phyloP scores from a whole-genome alignment of 2,888 invertebrate genomes.

The Diabrotica balteata region DNA sequence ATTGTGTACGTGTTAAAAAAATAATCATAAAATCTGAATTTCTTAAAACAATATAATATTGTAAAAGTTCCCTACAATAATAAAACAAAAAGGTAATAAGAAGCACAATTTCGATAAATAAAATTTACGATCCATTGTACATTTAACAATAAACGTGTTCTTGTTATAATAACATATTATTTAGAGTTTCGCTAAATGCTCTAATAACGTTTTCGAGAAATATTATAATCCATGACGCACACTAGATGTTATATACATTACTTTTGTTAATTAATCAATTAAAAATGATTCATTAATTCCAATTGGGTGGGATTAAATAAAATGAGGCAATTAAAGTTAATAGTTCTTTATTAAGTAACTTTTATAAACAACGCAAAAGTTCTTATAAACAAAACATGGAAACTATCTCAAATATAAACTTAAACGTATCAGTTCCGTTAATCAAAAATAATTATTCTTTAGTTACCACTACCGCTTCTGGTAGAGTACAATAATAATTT shows the following conservation, averaged over 20 bases:
- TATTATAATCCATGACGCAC: conserved; percentile 30
- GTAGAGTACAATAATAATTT: too few species aligned
- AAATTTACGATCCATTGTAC: conserved; percentile 22
- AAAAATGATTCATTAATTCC: conserved; percentile 46
- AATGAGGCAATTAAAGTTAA: conserved; percentile 51
- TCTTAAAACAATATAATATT: too few species aligned
- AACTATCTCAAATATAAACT: conserved; percentile 30
- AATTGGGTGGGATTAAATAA: conserved; percentile 53
- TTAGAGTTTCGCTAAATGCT: conserved; percentile 21
- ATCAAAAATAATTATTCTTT: conserved; percentile 15
- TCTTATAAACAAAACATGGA: conserved; percentile 39
- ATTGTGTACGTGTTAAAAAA: too few species aligned
- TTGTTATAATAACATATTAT: conserved; percentile 18
- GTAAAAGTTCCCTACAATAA: too few species aligned
- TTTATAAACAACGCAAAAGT: conserved; percentile 46
- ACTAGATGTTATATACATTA: conserved; percentile 17
- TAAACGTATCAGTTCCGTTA: conserved; percentile 36
- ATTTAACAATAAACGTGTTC: conserved; percentile 9
- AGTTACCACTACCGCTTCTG: too few species aligned
- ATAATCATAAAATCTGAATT: too few species aligned
- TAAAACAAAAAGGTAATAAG: conserved; percentile 7
- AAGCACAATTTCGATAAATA: conserved; percentile 16
- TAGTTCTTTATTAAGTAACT: conserved; percentile 51
- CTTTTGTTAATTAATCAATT: conserved; percentile 47
- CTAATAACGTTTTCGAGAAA: conserved; percentile 19